Evolutionary conservation across 2,888 invertebrate species (phyloP), one percentile per base, ranked within the genome.

Genomic region (Hirtodrosophila histrioides): DNA sequence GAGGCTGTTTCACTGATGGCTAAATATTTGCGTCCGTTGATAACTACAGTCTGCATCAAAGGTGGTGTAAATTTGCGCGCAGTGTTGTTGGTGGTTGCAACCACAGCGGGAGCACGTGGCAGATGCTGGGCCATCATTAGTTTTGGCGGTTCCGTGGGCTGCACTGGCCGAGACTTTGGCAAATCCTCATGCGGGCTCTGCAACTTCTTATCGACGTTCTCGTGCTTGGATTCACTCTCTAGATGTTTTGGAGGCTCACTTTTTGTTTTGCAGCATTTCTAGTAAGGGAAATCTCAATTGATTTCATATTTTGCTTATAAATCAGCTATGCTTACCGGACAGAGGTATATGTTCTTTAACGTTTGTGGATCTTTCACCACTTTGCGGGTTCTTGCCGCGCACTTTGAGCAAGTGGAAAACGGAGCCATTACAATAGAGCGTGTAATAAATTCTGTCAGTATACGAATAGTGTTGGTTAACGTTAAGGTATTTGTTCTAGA

Each of bases 1-100:
- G 48, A 17, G 10, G 87, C 79, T 23, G 78, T 64, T 3, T 49
- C 85, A 45, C 66, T 67, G 1, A 80, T 35, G 7, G 81, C 78
- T 9, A 80, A 44, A 33, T 73, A 80, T 45, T 80, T 86, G 31
- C 78, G 81, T 3, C 66, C 66, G 2, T 61, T 62, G n/a, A 84
- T 67, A 3, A 50, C 0, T 4, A 87, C 85, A 10, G 44, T 48
- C 55, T 87, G 44, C 80, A 80, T 80, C 3, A 85, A 0, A 3
- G 76, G 83, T 3, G 86, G 86, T 3, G 64, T 73, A 29, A 0
- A 1, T 35, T 72, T 43, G 3, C 2, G 41, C 3, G 10, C 7
- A 5, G 3, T 0, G 9, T 3, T 9, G 4, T 5, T 10, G 1
- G 1, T 2, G 12, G 7, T 4, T 11, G 39, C 35, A 31, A 29